Percentiles rank a stretch among this genome's conserved stretches.
Conservation (phyloP, 2,797 vertebrate species). For the Clarias fuscus region DNA sequence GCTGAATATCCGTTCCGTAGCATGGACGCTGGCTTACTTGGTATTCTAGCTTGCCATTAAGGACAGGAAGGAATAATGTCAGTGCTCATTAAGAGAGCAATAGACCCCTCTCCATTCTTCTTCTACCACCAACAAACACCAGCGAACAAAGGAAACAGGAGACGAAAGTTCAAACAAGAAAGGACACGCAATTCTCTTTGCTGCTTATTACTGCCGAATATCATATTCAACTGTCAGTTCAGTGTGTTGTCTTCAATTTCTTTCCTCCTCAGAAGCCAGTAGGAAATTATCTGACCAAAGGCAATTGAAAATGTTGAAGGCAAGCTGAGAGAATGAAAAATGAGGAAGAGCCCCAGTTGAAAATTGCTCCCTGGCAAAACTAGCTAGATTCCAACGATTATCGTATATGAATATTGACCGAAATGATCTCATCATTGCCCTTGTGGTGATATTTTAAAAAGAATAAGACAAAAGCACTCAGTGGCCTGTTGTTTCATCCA, state of each 20-base stretch:
- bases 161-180: constrained; percentile 64
- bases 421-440: not conserved
- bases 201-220: constrained; percentile 65
- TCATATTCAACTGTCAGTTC: constrained; percentile 68
- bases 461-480: no score
- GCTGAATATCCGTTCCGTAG: constrained; percentile 33
- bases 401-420: constrained; percentile 46
- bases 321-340: constrained; percentile 58
- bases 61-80: constrained; percentile 39
- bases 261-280: constrained; percentile 46
- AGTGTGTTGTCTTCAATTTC: constrained; percentile 68
- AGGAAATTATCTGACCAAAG: constrained; percentile 57
- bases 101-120: not conserved
- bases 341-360: constrained; percentile 55
- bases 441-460: not conserved
- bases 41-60: constrained; percentile 52
- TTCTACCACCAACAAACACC: not conserved
- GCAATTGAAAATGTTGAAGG: constrained; percentile 55
- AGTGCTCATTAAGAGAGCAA: constrained; percentile 42
- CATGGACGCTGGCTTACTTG: constrained; percentile 33
- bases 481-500: not conserved
- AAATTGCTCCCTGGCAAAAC: constrained; percentile 58
- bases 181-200: constrained; percentile 59
- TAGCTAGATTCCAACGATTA: constrained; percentile 63
- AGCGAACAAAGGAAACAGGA: constrained; percentile 59